Evolutionary conservation across 2,888 invertebrate genomes (phyloP), one percentile per base, ranked within the genome.

Genomic region (Chymomyza caudatula): DNA sequence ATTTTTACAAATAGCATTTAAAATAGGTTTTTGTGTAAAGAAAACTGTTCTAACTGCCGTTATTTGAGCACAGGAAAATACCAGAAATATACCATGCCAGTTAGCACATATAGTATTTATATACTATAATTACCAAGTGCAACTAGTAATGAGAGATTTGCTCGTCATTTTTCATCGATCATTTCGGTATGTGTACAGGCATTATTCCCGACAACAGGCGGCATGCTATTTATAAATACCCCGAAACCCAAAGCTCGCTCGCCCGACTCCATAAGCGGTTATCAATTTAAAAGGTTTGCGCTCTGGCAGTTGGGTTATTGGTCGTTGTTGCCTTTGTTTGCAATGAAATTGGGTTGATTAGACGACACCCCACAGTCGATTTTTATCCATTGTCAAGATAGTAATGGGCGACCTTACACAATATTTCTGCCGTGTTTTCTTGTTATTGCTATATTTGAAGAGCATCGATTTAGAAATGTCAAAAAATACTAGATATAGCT

Each of bases 391-490:
- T 65, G 77, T 78, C 77, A 73, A 77, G 80, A 79, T 79, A 79
- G 74, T 29, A 29, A 8, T 29, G 25, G 68, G 56, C 72, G 83
- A 82, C 86, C 86, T 82, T 82, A 73, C 86, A 86, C 82, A 86
- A 82, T 74, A 75, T 71, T 83, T 73, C 62, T 47, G 57, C 25
- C 51, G 63, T 61, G 3, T 42, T 53, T 23, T 4, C 47, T 53
- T 23, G 19, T 29, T 53, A 15, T 66, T 13, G 5, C 11, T 52
- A 22, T 69, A 69, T 71, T 72, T 72, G 80, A 74, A 82, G 78
- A 84, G 73, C 77, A 74, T 70, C 84, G 75, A 85, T 85, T 71
- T 74, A 74, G 68, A 73, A 78, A 79, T 85, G 85, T 82, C 85
- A 67, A 53, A n/a, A 37, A 29, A 47, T 47, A 47, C 15, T 53